Conservation (phyloP, 2,888 invertebrate genomes). For the Athalia rosae region DNA sequence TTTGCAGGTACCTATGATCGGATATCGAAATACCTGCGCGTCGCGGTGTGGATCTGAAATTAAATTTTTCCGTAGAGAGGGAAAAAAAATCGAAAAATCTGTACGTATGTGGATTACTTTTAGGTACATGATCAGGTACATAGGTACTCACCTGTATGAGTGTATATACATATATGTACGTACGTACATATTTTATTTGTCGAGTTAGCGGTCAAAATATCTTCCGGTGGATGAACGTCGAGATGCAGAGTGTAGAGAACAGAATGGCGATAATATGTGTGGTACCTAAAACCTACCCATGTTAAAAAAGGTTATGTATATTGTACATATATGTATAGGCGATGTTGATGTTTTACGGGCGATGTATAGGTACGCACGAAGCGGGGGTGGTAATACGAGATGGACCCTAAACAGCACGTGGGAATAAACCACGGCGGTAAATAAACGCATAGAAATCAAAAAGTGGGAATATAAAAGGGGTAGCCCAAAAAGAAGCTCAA, state of each 20-base stretch:
- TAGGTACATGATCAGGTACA: too few species aligned
- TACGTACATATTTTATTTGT: too few species aligned
- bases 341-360: constrained; percentile 28
- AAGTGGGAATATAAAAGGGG: constrained; percentile 55
- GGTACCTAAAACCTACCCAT: neutral
- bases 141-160: too few species aligned
- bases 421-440: constrained; percentile 68
- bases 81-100: neutral
- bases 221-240: constrained; percentile 57
- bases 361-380: neutral
- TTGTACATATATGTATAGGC: constrained; percentile 12
- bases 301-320: constrained; percentile 26
- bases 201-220: constrained; percentile 66
- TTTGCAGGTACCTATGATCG: too few species aligned
- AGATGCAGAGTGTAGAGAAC: neutral
- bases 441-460: constrained; percentile 70
- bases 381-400: constrained; percentile 60
- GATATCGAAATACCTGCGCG: constrained; percentile 15
- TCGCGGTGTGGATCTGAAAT: neutral
- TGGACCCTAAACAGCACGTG: constrained; percentile 63
- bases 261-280: constrained; percentile 33
- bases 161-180: too few species aligned
- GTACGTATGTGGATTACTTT: too few species aligned
- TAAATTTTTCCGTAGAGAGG: neutral
- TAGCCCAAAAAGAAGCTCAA: constrained; percentile 51